Conservation (phyloP, 2,113 vertebrate species). For the Taurulus bubalis region DNA sequence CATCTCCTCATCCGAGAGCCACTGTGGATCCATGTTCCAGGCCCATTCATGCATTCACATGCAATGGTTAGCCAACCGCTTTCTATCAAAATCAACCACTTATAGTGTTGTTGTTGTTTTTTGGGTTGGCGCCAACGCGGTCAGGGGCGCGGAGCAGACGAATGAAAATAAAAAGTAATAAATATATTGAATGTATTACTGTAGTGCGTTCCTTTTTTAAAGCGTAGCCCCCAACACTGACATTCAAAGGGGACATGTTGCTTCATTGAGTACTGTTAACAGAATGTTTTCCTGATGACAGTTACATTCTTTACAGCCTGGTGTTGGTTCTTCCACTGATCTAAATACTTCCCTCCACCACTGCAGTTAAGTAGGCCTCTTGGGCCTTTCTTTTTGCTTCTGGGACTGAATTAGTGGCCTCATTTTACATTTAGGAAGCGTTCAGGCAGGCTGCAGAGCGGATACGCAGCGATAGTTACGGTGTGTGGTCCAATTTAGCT, state of each 20-base stretch:
- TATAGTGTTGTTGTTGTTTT: no score
- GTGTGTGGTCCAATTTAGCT: background rate
- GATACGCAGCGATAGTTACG: background rate
- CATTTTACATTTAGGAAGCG: constrained; percentile 3
- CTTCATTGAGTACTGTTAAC: background rate
- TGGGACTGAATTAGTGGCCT: constrained; percentile 22
- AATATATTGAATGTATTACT: background rate
- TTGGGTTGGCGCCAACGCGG: no score
- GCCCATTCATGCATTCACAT: background rate
- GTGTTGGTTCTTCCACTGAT: no score
- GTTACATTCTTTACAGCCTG: no score
- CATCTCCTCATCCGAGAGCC: background rate
- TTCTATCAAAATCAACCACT: background rate
- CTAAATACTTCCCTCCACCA: no score
- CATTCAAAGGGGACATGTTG: no score
- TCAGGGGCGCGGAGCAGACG: no score
- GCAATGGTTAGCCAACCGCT: background rate
- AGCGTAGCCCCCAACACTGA: background rate
- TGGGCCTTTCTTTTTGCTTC: constrained; percentile 14
- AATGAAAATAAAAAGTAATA: background rate
- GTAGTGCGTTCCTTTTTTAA: background rate
- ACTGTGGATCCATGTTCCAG: background rate
- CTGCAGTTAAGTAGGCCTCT: background rate
- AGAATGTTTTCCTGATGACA: no score
- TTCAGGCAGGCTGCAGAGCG: background rate